A percentile compares a stretch with the other conserved stretches of the same genome.
Conservation (phyloP, 2,113 vertebrate species). For the Phaethon lepturus region DNA sequence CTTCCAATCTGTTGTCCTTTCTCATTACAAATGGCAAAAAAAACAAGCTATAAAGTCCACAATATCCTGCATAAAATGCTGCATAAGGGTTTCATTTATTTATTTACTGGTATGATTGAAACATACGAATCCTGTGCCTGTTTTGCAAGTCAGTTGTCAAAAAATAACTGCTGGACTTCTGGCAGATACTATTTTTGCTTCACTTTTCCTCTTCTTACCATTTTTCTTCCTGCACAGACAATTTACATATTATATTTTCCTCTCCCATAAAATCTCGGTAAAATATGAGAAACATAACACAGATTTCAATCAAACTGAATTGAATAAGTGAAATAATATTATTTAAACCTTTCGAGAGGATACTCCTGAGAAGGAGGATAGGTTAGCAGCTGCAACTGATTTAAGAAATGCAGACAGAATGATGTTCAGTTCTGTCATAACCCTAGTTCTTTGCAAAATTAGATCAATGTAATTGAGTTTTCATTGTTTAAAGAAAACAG, state of each 20-base stretch:
- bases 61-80: constrained; percentile 1
- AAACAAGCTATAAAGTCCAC: neutral
- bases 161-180: constrained; percentile 1
- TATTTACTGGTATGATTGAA: constrained; percentile 31
- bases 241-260: neutral
- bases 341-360: neutral
- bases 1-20: constrained; percentile 57
- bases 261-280: neutral
- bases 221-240: neutral
- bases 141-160: constrained; percentile 12
- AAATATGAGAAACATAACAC: neutral
- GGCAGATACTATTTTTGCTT: constrained; percentile 3
- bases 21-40: constrained; percentile 34
- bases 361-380: neutral
- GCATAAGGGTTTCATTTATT: neutral
- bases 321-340: neutral
- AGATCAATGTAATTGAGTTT: neutral
- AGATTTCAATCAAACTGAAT: neutral
- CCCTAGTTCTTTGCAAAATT: neutral
- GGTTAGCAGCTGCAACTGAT: neutral
- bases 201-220: neutral
- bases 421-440: neutral
- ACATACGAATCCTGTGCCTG: neutral
- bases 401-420: neutral
- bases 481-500: neutral